Evolutionary conservation across 2,797 vertebrate genomes (phyloP), one percentile per base, ranked within the genome.

Genomic region (Squalus acanthias): DNA sequence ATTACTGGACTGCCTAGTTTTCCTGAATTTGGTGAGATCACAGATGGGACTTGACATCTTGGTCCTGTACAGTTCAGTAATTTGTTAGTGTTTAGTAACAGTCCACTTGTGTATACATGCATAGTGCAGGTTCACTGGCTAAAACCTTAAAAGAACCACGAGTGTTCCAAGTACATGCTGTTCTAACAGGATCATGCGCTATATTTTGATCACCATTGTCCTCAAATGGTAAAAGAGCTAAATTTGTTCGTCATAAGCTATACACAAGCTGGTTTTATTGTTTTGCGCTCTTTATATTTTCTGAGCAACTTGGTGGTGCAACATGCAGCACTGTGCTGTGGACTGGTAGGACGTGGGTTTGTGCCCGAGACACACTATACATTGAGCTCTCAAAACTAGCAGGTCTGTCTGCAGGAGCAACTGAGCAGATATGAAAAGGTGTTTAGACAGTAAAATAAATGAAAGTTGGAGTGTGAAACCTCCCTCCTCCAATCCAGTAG

Each of bases 101-200:
- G 33, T 22, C 65, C 20, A 39, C 13, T 65, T 65, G 33, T 67
- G 29, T 13, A 39, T 92, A 22, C 50, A 26, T 5, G 20, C 60
- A 65, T 13, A 89, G 22, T 57, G 46, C 50, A 88, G 24, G 50
- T 26, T 88, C 50, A 60, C 9, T 9, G 20, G 91, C 63, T n/a
- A 93, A 93, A 24, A 93, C 17, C 7, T 69, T 39, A 67, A 67
- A 24, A 39, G 2, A 7, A 46, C n/a, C 57, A 65, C 5, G 9
- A 63, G 29, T 91, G 88, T 15, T 91, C 29, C 91, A 93, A 93
- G 91, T 93, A 93, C 63, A 67, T 22, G n/a, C 63, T 93, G 65
- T 93, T 39, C 91, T 69, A 46, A 69, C n/a, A 63, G 17, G 57
- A 93, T 69, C 65, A 12, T 26, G 1, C 24, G 63, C 17, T 67